Conservation (phyloP, 2,888 invertebrate species). For the Pyrrhosoma nymphula region DNA sequence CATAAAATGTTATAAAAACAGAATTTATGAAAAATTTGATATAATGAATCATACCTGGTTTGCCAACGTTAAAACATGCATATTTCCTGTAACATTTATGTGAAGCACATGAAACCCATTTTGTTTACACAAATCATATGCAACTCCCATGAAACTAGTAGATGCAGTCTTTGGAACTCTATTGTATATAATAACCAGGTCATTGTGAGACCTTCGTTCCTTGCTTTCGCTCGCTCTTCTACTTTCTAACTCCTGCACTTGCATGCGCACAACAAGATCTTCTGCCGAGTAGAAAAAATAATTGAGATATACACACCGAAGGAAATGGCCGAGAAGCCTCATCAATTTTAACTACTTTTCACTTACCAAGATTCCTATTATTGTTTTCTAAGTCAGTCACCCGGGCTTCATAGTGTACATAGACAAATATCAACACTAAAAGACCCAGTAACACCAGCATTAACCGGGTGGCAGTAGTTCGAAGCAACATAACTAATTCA, state of each 20-base stretch:
- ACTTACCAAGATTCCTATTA: conserved; percentile 76
- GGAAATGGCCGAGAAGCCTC: too few species aligned
- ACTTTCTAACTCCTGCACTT: conserved; percentile 69
- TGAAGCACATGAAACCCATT: conserved; percentile 92
- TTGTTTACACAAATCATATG: conserved; percentile 87
- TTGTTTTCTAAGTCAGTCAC: conserved; percentile 76
- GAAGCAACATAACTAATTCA: conserved; percentile 67
- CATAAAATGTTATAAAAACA: not conserved
- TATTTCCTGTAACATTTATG: conserved; percentile 97
- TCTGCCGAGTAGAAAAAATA: conserved; percentile 59
- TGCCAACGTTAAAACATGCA: conserved; percentile 94
- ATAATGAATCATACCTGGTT: conserved; percentile 85
- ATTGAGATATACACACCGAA: not conserved
- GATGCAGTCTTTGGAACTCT: conserved; percentile 98
- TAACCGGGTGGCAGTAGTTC: conserved; percentile 66
- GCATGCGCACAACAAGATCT: conserved; percentile 70
- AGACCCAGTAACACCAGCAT: conserved; percentile 73
- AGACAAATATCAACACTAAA: conserved; percentile 75
- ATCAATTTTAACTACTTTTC: too few species aligned
- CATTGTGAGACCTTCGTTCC: conserved; percentile 80
- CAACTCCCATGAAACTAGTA: conserved; percentile 95
- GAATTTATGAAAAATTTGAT: not conserved
- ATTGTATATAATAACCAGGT: conserved; percentile 93
- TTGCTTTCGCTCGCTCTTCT: conserved; percentile 69
- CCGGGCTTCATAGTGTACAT: conserved; percentile 77